Conservation (phyloP, 1,140 invertebrate genomes). For the Epicauta chinensis region DNA sequence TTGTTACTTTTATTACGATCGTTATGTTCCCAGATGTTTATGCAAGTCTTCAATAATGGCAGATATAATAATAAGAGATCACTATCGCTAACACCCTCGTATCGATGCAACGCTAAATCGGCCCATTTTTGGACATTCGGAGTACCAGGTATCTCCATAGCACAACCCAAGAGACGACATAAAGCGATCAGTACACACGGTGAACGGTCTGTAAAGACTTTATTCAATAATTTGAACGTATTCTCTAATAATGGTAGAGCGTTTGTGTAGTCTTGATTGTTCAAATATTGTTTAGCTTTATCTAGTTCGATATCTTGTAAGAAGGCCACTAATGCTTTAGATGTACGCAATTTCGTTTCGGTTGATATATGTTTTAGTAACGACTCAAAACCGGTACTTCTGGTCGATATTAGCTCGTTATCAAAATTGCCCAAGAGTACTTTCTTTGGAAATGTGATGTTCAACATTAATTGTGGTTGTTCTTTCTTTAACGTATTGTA, state of each 20-base stretch:
- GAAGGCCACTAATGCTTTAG: conserved; percentile 57
- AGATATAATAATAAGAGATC: conserved; percentile 59
- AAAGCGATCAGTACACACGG: conserved; percentile 60
- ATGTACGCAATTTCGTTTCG: conserved; percentile 53
- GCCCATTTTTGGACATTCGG: conserved; percentile 61
- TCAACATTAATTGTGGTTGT: conserved; percentile 51
- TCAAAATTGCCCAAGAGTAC: conserved; percentile 69
- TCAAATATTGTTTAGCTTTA: conserved; percentile 54
- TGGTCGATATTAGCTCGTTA: conserved; percentile 58
- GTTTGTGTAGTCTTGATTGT: conserved; percentile 54
- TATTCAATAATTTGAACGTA: conserved; percentile 66
- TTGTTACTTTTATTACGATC: conserved; percentile 55
- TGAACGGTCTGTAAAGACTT: conserved; percentile 64
- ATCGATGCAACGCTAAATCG: conserved; percentile 58
- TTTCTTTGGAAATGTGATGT: conserved; percentile 66
- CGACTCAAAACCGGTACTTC: conserved; percentile 65
- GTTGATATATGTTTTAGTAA: conserved; percentile 56
- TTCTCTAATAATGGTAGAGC: conserved; percentile 62
- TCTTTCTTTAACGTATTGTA: conserved; percentile 57
- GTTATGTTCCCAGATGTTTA: conserved; percentile 59
- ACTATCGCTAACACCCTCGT: conserved; percentile 58
- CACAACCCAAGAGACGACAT: conserved; percentile 62
- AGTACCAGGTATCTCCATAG: conserved; percentile 46
- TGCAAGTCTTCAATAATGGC: conserved; percentile 61
- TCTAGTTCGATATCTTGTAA: conserved; percentile 60